A percentile compares a stretch with the other conserved stretches of the same genome.
Evolutionary conservation across 2,113 vertebrate species (phyloP).

Genomic region (Trichomycterus rosablanca): DNA sequence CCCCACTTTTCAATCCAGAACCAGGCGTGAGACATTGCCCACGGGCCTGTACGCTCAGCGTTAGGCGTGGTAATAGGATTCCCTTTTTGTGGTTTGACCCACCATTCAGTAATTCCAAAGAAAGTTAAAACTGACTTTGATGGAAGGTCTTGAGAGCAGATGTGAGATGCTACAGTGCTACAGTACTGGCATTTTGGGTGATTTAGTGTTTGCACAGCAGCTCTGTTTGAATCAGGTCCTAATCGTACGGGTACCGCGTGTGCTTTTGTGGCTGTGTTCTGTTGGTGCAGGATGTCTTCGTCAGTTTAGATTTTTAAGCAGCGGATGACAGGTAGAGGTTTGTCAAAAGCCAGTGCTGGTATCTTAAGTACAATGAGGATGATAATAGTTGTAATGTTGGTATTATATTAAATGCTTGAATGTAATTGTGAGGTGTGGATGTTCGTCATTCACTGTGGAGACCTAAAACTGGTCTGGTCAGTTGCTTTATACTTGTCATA

Average conservation of each 20-base stretch:
- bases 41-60: neutral
- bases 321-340: too few relatives aligned
- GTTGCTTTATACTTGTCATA: too few relatives aligned
- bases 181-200: neutral
- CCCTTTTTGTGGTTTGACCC: neutral
- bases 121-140: neutral
- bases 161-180: constrained; percentile 3
- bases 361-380: too few relatives aligned
- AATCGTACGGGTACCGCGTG: constrained; percentile 20
- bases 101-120: neutral
- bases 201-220: neutral
- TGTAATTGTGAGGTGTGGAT: too few relatives aligned
- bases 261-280: neutral
- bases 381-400: too few relatives aligned
- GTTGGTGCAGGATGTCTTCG: neutral
- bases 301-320: constrained; percentile 10
- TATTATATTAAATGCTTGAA: too few relatives aligned
- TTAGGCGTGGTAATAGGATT: constrained; percentile 20
- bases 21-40: constrained; percentile 7
- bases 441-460: too few relatives aligned
- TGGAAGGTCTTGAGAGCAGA: neutral
- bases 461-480: too few relatives aligned
- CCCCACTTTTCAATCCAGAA: constrained; percentile 7
- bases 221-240: constrained; percentile 23
- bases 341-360: too few relatives aligned